These are phyloP conservation scores for Toxotes chatareus DNA, from an alignment of 2,113 vertebrate genomes.

Conservation along the genomic window DNA sequence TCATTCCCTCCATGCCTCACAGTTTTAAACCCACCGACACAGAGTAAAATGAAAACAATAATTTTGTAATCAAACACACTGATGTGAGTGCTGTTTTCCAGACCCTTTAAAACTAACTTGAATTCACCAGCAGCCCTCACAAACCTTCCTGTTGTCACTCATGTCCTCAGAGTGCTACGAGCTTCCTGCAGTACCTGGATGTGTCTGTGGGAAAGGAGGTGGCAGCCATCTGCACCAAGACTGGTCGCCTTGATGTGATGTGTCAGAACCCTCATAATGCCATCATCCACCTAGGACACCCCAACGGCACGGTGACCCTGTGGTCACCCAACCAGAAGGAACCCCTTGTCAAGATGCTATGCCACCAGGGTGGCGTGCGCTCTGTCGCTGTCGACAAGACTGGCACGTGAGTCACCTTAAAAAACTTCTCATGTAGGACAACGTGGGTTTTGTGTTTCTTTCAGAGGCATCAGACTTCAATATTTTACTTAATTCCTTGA, in stretches of 20 bases:
- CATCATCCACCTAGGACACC: constrained; percentile 89
- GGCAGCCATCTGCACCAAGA: constrained; percentile 84
- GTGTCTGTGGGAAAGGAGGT: constrained; percentile 92
- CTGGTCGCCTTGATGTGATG: constrained; percentile 89
- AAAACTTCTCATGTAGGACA: neutral
- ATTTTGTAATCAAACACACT: neutral
- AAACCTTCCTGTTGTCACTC: neutral
- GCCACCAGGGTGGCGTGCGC: constrained; percentile 88
- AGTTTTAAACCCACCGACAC: neutral
- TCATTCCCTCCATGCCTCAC: neutral
- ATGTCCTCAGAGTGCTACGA: constrained; percentile 85
- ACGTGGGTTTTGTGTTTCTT: too few species aligned
- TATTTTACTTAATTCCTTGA: too few species aligned
- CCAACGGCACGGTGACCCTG: constrained; percentile 89
- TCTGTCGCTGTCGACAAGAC: constrained; percentile 88
- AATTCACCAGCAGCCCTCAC: neutral
- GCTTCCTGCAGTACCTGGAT: constrained; percentile 93
- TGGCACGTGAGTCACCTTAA: constrained; percentile 86
- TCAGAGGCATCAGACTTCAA: too few species aligned
- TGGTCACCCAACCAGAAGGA: constrained; percentile 92
- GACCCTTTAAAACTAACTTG: neutral
- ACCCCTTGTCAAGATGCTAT: constrained; percentile 90
- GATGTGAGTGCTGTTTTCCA: neutral
- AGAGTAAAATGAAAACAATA: neutral
- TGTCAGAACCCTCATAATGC: constrained; percentile 91